Conservation (phyloP, 53 echinoderm and acorn worm genomes). For the Crossaster papposus region DNA sequence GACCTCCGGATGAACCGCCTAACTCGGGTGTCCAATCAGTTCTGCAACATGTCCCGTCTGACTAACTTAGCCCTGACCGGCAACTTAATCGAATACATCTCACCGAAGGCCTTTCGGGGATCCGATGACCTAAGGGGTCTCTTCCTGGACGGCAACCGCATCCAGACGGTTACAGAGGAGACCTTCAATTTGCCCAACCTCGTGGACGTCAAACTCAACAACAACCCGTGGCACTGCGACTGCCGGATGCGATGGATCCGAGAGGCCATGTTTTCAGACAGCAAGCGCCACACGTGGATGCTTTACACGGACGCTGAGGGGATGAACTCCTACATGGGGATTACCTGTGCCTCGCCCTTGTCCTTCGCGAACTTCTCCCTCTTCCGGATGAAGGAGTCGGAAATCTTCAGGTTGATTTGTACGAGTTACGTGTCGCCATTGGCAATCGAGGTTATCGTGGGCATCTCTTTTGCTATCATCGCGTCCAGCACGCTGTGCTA, state of each 20-base stretch:
- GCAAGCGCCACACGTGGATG: constrained; percentile 45
- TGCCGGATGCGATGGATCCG: constrained; percentile 79
- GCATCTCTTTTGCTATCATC: constrained; percentile 81
- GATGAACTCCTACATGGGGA: constrained; percentile 17
- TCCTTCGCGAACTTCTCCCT: constrained; percentile 42
- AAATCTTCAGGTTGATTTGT: constrained; percentile 71
- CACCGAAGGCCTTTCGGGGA: constrained; percentile 60
- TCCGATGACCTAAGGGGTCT: constrained; percentile 36
- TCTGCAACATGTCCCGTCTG: constrained; percentile 36
- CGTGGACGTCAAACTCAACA: constrained; percentile 14
- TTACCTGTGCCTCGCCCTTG: constrained; percentile 68
- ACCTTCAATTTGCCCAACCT: constrained; percentile 14
- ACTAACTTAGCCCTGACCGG: constrained; percentile 32
- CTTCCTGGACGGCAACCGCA: constrained; percentile 68
- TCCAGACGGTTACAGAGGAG: constrained; percentile 63
- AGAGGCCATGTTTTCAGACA: constrained; percentile 43
- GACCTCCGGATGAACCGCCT: constrained; percentile 53
- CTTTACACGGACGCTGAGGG: constrained; percentile 45
- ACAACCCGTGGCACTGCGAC: constrained; percentile 86
- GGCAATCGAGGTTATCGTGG: constrained; percentile 85
- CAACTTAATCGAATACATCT: constrained; percentile 55
- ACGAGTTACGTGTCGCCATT: constrained; percentile 77
- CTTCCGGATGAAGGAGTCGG: constrained; percentile 9
- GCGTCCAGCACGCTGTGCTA: constrained; percentile 75
- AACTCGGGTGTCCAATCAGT: constrained; percentile 42